A percentile compares a stretch with the other conserved stretches of the same genome.
Evolutionary conservation across 2,888 invertebrate species (phyloP).

Genomic region (Pocota personata): DNA sequence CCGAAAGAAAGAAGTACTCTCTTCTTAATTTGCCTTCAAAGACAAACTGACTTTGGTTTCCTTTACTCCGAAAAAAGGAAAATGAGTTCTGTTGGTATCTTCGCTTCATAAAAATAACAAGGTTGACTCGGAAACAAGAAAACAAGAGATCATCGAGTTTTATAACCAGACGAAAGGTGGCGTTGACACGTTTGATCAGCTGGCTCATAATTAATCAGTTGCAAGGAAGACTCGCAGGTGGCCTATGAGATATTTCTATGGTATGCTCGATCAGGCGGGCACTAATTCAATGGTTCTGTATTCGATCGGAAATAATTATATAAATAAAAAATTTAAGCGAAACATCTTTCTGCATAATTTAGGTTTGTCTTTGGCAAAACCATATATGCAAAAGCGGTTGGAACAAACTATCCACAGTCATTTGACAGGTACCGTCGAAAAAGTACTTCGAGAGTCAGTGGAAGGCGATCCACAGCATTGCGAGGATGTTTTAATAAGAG

Average conservation of each 20-base stretch:
- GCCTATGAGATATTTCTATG: conserved; percentile 6
- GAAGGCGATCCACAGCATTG: conserved; percentile 10
- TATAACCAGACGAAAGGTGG: conserved; percentile 24
- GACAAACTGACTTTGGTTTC: conserved; percentile 25
- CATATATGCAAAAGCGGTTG: conserved; percentile 1
- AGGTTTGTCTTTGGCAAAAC: conserved; percentile 22
- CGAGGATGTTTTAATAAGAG: background rate
- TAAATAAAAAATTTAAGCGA: background rate
- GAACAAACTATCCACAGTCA: conserved; percentile 7
- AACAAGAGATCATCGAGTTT: conserved; percentile 22
- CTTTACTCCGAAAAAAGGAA: conserved; percentile 26
- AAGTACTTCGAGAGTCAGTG: conserved; percentile 8
- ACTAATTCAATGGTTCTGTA: conserved; percentile 29
- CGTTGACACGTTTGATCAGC: conserved; percentile 40
- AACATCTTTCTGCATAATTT: conserved; percentile 15
- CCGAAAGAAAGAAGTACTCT: conserved; percentile 11
- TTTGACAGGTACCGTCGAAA: conserved; percentile 17
- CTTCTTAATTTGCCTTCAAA: conserved; percentile 28
- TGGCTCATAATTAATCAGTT: conserved; percentile 15
- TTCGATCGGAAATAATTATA: background rate
- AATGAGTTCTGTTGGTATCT: conserved; percentile 37
- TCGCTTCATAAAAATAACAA: conserved; percentile 16
- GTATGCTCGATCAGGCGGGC: conserved; percentile 38
- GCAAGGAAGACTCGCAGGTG: conserved; percentile 24
- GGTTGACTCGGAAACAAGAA: conserved; percentile 14